Percentiles rank a stretch among this genome's conserved stretches.
phyloP scores from a whole-genome alignment of 2,888 invertebrate genomes.

The Erannis defoliaria region DNA sequence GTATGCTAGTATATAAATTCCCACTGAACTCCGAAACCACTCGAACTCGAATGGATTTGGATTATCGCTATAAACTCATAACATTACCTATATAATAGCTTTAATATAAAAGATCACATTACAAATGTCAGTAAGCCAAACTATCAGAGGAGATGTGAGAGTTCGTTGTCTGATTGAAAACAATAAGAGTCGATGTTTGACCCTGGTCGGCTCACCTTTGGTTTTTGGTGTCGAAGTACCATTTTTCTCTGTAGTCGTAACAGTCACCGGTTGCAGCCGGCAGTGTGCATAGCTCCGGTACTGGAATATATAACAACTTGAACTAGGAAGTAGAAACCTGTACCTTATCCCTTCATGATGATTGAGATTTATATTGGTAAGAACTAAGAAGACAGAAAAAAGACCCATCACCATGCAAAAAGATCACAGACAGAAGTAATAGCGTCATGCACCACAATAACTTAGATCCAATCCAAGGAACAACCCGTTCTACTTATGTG shows the following conservation, averaged over 20 bases:
- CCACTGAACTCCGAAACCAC: too few relatives aligned
- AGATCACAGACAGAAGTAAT: not conserved
- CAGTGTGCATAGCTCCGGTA: constrained; percentile 88
- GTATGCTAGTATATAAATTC: too few relatives aligned
- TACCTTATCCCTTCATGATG: too few relatives aligned
- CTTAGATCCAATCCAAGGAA: not conserved
- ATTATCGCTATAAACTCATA: too few relatives aligned
- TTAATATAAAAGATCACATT: too few relatives aligned
- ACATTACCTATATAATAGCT: too few relatives aligned
- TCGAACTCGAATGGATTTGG: too few relatives aligned
- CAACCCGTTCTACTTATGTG: not conserved
- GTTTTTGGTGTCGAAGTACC: constrained; percentile 94
- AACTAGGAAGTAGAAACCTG: too few relatives aligned
- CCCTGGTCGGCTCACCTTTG: constrained; percentile 68
- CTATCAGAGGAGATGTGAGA: too few relatives aligned
- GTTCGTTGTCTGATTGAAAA: not conserved
- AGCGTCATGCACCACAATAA: not conserved
- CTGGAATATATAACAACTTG: constrained; percentile 49
- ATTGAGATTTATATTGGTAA: not conserved
- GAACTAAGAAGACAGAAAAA: not conserved
- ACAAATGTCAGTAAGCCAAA: too few relatives aligned
- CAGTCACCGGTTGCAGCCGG: constrained; percentile 93
- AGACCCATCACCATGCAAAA: not conserved
- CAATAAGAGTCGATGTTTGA: not conserved
- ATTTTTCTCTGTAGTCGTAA: constrained; percentile 90